These are phyloP conservation scores for Tetragnatha montana DNA, from an alignment of 2,888 invertebrate species.

Conservation along the genomic window DNA sequence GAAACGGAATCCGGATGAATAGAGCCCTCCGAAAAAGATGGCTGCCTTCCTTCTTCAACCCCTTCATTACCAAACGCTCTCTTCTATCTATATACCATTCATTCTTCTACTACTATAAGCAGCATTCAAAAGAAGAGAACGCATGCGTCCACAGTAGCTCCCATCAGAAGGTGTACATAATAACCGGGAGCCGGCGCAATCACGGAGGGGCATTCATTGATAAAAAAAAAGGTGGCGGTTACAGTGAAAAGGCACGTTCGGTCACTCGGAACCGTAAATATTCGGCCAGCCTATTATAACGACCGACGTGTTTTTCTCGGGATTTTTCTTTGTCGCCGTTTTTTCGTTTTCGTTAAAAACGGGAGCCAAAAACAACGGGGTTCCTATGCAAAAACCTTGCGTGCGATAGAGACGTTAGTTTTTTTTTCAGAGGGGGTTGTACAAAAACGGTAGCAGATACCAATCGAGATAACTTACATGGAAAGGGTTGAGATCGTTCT, in stretches of 20 bases:
- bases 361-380: neutral
- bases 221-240: constrained; percentile 3
- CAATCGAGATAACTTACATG: neutral
- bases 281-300: neutral
- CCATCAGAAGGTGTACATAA: neutral
- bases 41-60: neutral
- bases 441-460: neutral
- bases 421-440: neutral
- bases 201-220: neutral
- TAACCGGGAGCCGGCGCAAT: constrained; percentile 8
- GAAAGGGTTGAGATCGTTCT: neutral
- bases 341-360: neutral
- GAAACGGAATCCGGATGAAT: neutral
- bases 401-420: neutral
- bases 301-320: neutral
- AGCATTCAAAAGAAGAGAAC: neutral
- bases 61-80: neutral
- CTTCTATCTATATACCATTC: neutral
- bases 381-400: neutral
- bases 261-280: constrained; percentile 5
- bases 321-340: neutral
- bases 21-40: neutral
- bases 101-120: neutral
- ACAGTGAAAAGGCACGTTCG: constrained; percentile 8
- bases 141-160: neutral